Evolutionary conservation across 1,140 invertebrate genomes (phyloP), one percentile per base, ranked within the genome.

Genomic region (Chrysomallon squamiferum): DNA sequence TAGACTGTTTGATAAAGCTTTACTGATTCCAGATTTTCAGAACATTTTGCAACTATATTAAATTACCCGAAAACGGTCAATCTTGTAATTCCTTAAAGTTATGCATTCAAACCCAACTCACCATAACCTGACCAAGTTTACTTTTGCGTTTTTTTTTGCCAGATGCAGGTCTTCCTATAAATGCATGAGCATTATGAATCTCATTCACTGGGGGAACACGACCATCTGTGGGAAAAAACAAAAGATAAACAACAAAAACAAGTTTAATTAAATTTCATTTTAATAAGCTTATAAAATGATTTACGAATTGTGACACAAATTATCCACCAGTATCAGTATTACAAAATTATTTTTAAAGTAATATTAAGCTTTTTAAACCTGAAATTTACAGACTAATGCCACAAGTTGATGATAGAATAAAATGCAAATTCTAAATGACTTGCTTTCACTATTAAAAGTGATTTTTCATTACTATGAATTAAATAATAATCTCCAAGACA

Each of bases 141-240:
- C 32, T 54, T 38, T 64, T 61, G 25, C 29, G 58, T 30, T 59
- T 62, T n/a, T 33, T 54, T 33, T 70, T 72, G 15, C 35, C 15
- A 13, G 18, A 41, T 32, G 43, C 18, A 18, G 43, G 22, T 45
- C 22, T 20, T 6, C 25, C 49, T 47, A 38, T 58, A 27, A 65
- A 35, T 18, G 61, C 57, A 59, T 81, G 79, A 3, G 76, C 79
- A 70, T 79, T 75, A 2, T 62, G 66, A 54, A 81, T 76, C 20
- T 63, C 58, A 59, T 75, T 77, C 2, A 78, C 71, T 3, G 72
- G 63, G 11, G 64, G 49, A 13, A 69, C 68, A 65, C 27, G 65
- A 22, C 63, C 68, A 64, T 75, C 77, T 79, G 64, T 25, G n/a
- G n/a, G n/a, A n/a, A n/a, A 73, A 69, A 38, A 18, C 62, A 57